These are phyloP conservation scores for Equus przewalskii DNA, from an alignment of 2,113 vertebrate genomes.

Conservation along the genomic window DNA sequence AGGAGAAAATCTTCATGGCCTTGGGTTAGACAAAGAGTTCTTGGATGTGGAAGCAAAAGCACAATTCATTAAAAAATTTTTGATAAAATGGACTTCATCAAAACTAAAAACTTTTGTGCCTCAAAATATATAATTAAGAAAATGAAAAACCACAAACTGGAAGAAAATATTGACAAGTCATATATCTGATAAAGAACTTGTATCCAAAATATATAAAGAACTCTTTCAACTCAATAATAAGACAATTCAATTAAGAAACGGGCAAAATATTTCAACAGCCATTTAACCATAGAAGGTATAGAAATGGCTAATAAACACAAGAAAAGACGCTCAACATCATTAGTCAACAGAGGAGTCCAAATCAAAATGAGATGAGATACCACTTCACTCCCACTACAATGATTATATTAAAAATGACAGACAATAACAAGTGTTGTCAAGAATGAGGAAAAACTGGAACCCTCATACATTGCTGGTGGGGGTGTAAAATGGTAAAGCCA, in stretches of 20 bases:
- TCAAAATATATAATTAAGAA: conserved; percentile 26
- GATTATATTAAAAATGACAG: neutral
- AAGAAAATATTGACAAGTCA: neutral
- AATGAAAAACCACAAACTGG: neutral
- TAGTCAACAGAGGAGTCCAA: neutral
- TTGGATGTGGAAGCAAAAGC: neutral
- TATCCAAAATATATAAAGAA: neutral
- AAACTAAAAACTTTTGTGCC: conserved; percentile 16
- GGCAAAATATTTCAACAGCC: neutral
- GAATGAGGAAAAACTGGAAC: neutral
- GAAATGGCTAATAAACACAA: neutral
- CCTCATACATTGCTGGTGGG: no score
- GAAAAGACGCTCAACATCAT: neutral
- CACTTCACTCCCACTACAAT: neutral
- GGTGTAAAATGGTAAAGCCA: neutral
- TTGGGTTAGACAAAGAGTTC: neutral
- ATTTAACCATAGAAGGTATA: neutral
- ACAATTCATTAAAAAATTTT: neutral
- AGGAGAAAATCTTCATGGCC: neutral
- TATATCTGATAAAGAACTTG: neutral
- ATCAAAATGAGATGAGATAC: neutral
- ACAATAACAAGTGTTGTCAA: neutral
- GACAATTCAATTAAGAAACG: neutral
- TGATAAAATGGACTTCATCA: neutral
- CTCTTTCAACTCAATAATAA: neutral